These are phyloP conservation scores for Alviniconcha marisindica DNA, from an alignment of 1,140 invertebrate genomes.

Conservation along the genomic window DNA sequence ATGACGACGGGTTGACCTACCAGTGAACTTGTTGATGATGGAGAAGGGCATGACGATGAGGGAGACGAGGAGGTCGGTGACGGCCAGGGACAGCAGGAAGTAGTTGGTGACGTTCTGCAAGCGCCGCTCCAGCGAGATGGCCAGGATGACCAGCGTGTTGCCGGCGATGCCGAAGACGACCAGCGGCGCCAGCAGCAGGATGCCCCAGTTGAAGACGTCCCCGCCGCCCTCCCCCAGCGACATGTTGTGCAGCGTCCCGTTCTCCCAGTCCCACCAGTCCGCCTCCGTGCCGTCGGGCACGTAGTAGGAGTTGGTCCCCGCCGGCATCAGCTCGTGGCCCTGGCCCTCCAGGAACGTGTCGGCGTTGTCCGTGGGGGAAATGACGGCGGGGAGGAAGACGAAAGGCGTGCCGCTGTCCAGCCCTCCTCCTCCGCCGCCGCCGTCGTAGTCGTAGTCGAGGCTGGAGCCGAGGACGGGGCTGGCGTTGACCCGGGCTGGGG, in stretches of 20 bases:
- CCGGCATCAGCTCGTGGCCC: not conserved
- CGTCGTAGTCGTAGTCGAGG: not conserved
- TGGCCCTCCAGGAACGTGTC: not conserved
- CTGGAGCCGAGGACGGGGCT: not conserved
- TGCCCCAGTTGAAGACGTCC: slow-evolving; percentile 61
- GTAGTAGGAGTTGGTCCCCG: not conserved
- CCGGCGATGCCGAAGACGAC: slow-evolving; percentile 82
- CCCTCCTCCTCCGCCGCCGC: not conserved
- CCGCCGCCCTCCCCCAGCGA: not conserved
- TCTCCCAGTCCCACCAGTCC: not conserved
- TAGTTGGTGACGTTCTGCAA: slow-evolving; percentile 95
- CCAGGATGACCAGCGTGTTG: slow-evolving; percentile 96
- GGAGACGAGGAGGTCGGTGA: slow-evolving; percentile 95
- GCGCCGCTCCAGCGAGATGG: slow-evolving; percentile 95
- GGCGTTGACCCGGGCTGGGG: not conserved
- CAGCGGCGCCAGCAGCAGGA: slow-evolving; percentile 65
- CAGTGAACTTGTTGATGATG: slow-evolving; percentile 78
- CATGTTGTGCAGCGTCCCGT: not conserved
- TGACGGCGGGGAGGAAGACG: not conserved
- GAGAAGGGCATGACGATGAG: slow-evolving; percentile 85
- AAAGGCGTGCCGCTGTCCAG: not conserved
- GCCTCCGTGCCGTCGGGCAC: not conserved
- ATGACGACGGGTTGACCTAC: too few relatives aligned
- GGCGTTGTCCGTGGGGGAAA: not conserved
- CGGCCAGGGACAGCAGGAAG: slow-evolving; percentile 95